These are phyloP conservation scores for Boloria euphrosyne DNA, from an alignment of 2,888 invertebrate species.

Conservation along the genomic window DNA sequence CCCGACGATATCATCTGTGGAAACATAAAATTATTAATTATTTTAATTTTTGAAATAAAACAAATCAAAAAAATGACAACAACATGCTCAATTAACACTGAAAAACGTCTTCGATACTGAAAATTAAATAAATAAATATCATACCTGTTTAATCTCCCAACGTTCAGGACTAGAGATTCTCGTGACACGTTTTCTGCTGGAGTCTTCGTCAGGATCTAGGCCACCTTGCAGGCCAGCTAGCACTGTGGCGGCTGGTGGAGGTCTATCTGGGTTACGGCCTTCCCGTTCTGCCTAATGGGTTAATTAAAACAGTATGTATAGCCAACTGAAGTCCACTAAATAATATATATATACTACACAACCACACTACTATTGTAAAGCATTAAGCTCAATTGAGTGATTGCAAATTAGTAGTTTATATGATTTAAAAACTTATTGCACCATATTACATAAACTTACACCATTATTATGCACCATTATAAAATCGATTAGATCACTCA, in stretches of 20 bases:
- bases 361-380: too few relatives aligned
- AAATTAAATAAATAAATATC: slow-evolving; percentile 32
- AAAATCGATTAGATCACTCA: slow-evolving; percentile 49
- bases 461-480: not conserved
- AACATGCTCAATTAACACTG: too few relatives aligned
- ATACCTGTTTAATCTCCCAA: slow-evolving; percentile 97
- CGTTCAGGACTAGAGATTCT: slow-evolving; percentile 97
- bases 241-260: slow-evolving; percentile 84
- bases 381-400: too few relatives aligned
- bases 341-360: not conserved
- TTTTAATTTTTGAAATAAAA: too few relatives aligned
- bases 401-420: too few relatives aligned
- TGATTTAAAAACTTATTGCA: too few relatives aligned
- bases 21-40: not conserved
- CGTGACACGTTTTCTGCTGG: slow-evolving; percentile 91
- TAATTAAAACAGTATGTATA: too few relatives aligned
- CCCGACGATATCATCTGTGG: slow-evolving; percentile 94
- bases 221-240: slow-evolving; percentile 79
- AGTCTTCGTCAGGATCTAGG: slow-evolving; percentile 90
- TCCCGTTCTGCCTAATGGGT: slow-evolving; percentile 82
- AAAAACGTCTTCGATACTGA: too few relatives aligned
- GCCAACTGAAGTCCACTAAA: not conserved
- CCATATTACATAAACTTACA: not conserved
- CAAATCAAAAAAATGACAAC: too few relatives aligned
- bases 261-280: slow-evolving; percentile 96